Conservation (phyloP, 2,113 vertebrate genomes). For the Myrmecophaga tridactyla region DNA sequence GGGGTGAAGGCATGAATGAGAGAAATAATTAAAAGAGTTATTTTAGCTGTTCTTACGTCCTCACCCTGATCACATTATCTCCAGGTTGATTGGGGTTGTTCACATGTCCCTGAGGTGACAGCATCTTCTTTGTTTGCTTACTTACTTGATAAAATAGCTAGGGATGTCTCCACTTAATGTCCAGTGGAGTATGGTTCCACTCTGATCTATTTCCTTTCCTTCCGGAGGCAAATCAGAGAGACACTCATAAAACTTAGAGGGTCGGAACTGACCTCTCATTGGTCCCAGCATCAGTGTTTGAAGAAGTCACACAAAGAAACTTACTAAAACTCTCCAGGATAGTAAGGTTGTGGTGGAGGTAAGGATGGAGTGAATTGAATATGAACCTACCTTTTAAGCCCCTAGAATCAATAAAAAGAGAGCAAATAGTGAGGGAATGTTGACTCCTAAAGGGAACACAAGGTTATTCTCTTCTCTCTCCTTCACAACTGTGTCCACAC, state of each 20-base stretch:
- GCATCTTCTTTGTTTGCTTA: neutral
- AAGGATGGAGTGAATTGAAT: neutral
- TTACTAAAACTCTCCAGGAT: neutral
- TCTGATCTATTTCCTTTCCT: neutral
- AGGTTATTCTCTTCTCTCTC: neutral
- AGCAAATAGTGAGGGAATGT: neutral
- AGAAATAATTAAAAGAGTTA: neutral
- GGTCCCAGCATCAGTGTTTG: neutral
- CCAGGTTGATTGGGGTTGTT: neutral
- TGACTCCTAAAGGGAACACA: neutral
- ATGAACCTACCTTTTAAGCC: neutral
- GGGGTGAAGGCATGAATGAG: neutral
- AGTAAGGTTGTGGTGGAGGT: neutral
- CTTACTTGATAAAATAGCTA: neutral
- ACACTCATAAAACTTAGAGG: neutral
- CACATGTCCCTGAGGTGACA: neutral
- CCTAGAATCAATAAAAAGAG: neutral
- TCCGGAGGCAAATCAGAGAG: neutral
- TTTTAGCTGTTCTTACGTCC: neutral
- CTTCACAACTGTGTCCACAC: fast-evolving
- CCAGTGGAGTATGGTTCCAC: neutral
- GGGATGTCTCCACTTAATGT: slow-evolving; percentile 25
- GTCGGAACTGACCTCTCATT: neutral
- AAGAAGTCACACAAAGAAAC: neutral
- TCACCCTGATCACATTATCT: neutral